Base-by-base conservation (phyloP, 2,797 vertebrate species). In the Helarctos malayanus region DNA sequence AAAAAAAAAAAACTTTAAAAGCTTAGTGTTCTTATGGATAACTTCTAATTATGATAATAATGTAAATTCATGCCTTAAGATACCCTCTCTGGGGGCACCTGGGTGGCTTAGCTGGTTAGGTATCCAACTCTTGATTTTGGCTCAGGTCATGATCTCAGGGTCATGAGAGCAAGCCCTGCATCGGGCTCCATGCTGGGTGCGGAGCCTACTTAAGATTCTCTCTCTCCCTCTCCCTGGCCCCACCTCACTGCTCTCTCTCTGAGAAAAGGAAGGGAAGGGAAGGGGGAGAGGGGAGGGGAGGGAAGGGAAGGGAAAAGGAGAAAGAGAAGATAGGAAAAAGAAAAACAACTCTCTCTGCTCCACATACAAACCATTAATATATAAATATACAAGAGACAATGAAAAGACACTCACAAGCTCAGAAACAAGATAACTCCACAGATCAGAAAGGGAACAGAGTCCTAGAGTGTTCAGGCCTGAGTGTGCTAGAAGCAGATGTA, bases 381-480 rank as follows among this genome's bases (percentile, higher is more conserved):
- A 35, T 85, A 92, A 89, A 49, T 45, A 63, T 52, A 56, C 61
- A 93, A 68, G 78, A 82, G 45, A 93, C 27, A 81, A 93, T 1
- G 25, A 89, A 81, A 84, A 94, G 18, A 81, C 61, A 89, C 56
- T 84, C 14, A 65, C 25, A 95, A 93, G 76, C 38, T 93, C 47
- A 61, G 59, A 95, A 95, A 49, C n/a, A 56, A 68, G 35, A 49
- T 52, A 86, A 52, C 15, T 38, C 75, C 56, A 75, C 4, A 49
- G 11, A 78, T 57, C 35, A 38, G 25, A 83, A 94, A 27, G 35
- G 13, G 49, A 81, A 23, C 47, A 35, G 32, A 45, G 15, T 81
- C 88, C 27, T 59, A 75, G 49, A 76, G 65, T 75, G 32, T 27
- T 59, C 68, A 68, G 15, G 15, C 78, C 27, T 65, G 8, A 32